Conservation (phyloP, 2,888 invertebrate species). For the Elysia crispata region DNA sequence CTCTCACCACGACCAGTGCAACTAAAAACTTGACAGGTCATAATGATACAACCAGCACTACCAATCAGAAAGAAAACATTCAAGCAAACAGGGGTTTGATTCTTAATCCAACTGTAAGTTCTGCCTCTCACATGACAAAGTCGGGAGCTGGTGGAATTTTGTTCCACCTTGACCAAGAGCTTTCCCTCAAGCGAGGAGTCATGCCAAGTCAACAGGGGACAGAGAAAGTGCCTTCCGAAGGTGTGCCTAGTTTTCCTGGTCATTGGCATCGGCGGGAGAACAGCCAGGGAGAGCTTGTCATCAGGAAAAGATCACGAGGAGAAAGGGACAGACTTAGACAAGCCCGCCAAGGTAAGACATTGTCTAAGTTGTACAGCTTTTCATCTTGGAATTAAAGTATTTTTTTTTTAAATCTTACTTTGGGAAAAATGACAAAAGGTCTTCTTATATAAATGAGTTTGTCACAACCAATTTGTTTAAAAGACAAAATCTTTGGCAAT, state of each 20-base stretch:
- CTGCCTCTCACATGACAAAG: not conserved
- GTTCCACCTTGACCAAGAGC: constrained; percentile 5
- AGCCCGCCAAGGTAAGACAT: constrained; percentile 50
- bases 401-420: too few relatives aligned
- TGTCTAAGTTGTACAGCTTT: not conserved
- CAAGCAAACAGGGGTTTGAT: too few relatives aligned
- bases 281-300: constrained; percentile 40
- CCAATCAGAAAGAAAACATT: not conserved
- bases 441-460: too few relatives aligned
- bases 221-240: not conserved
- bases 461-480: too few relatives aligned
- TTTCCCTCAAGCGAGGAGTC: not conserved
- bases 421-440: too few relatives aligned
- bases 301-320: constrained; percentile 51
- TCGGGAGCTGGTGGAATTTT: not conserved
- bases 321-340: constrained; percentile 52
- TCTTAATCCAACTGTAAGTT: not conserved
- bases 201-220: not conserved
- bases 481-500: too few relatives aligned
- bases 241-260: constrained; percentile 42
- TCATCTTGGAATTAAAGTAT: not conserved
- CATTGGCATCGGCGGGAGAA: constrained; percentile 38
- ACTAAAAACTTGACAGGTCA: not conserved
- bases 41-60: not conserved
- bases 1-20: not conserved